These are phyloP conservation scores for Tichodroma muraria DNA, from an alignment of 2,113 vertebrate genomes.

Conservation along the genomic window DNA sequence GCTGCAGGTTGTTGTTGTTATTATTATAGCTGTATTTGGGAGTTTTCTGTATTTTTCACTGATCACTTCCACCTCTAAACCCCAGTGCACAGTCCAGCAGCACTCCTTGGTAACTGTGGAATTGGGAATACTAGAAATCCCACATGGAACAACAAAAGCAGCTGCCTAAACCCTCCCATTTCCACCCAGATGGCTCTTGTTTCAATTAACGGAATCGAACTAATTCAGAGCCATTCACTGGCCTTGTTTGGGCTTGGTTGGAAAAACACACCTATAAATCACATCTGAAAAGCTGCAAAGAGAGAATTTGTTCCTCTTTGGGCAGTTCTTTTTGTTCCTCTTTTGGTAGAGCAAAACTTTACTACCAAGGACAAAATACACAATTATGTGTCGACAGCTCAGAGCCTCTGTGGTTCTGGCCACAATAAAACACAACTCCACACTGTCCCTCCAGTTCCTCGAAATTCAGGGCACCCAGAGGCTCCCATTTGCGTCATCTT, in stretches of 20 bases:
- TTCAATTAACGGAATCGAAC: background rate
- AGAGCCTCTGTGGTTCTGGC: background rate
- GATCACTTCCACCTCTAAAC: background rate
- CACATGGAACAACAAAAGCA: background rate
- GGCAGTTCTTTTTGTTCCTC: background rate
- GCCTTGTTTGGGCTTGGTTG: background rate
- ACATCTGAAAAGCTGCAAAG: background rate
- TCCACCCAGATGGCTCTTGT: conserved; percentile 13
- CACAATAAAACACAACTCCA: background rate
- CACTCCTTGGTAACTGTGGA: background rate
- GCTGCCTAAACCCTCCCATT: background rate
- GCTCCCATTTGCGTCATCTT: background rate
- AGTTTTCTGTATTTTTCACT: background rate
- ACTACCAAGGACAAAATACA: background rate
- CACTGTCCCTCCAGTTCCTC: background rate
- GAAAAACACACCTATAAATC: conserved; percentile 55
- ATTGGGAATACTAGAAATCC: background rate
- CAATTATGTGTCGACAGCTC: background rate
- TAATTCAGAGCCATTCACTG: background rate
- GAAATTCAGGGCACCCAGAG: background rate
- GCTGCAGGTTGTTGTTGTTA: background rate
- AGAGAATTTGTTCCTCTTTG: background rate
- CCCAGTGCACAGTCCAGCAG: background rate
- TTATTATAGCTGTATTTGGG: background rate
- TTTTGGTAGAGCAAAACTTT: background rate